These are phyloP conservation scores for Philopotamus ludificatus DNA, from an alignment of 1,140 invertebrate genomes.

Conservation along the genomic window DNA sequence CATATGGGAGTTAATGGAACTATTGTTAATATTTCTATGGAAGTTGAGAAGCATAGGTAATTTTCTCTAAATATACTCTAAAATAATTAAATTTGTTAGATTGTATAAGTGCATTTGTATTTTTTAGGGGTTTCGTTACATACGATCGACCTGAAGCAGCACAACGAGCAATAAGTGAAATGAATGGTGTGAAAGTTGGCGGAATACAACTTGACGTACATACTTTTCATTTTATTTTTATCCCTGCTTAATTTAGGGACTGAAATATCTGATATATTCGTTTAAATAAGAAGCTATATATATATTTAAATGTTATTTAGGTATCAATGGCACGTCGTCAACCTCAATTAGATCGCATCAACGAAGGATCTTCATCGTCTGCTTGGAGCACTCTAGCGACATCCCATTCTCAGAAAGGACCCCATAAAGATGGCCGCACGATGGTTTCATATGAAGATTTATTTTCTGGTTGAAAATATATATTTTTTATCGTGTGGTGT, in stretches of 20 bases:
- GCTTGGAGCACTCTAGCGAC: conserved; percentile 81
- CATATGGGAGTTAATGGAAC: conserved; percentile 76
- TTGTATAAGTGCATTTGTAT: conserved; percentile 11
- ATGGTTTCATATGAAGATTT: conserved; percentile 71
- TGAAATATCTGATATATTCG: too few species aligned
- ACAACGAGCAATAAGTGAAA: conserved; percentile 81
- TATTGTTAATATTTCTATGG: conserved; percentile 87
- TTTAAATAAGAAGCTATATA: conserved; percentile 2
- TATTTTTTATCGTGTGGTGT: neutral
- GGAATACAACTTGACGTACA: conserved; percentile 68
- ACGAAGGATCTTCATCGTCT: conserved; percentile 73
- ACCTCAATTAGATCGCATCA: conserved; percentile 75
- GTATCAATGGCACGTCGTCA: conserved; percentile 82
- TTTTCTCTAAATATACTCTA: conserved; percentile 31
- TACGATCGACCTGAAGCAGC: conserved; percentile 89
- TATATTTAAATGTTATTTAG: conserved; percentile 39
- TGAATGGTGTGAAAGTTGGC: conserved; percentile 78
- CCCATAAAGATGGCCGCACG: conserved; percentile 71
- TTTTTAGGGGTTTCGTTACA: conserved; percentile 82
- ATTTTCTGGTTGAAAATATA: conserved; percentile 12
- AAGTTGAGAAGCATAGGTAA: conserved; percentile 79
- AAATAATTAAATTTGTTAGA: conserved; percentile 5
- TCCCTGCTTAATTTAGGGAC: too few species aligned
- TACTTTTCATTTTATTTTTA: neutral
- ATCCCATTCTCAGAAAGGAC: conserved; percentile 79